Evolutionary conservation across 2,888 invertebrate species (phyloP).

Genomic region (Dicranocentrus wangi): DNA sequence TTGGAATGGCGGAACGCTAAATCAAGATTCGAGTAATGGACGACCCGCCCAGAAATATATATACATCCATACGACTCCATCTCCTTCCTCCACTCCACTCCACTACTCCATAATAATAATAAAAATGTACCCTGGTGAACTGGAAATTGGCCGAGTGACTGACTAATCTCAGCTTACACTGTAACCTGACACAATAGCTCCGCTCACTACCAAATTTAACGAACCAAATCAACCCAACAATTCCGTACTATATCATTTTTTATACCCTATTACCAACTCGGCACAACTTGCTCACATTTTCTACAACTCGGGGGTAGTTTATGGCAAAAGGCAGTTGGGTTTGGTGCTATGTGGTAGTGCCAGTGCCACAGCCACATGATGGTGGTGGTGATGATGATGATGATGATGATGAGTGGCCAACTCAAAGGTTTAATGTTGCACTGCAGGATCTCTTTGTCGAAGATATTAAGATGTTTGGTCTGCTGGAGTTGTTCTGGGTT

Average conservation of each 20-base stretch:
- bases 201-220: slow-evolving; percentile 49
- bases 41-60: slow-evolving; percentile 66
- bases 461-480: slow-evolving; percentile 33
- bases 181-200: not conserved
- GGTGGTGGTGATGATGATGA: too few species aligned
- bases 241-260: slow-evolving; percentile 37
- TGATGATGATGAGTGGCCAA: too few species aligned
- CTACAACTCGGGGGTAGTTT: not conserved
- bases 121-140: slow-evolving; percentile 52
- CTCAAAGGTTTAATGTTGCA: too few species aligned
- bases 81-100: slow-evolving; percentile 43
- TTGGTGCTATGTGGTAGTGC: too few species aligned
- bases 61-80: too few species aligned
- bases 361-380: too few species aligned
- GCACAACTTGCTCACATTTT: slow-evolving; percentile 38
- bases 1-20: slow-evolving; percentile 68
- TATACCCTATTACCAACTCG: slow-evolving; percentile 41
- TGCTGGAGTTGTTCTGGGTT: not conserved
- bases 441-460: slow-evolving; percentile 34
- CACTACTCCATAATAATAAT: too few species aligned
- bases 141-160: slow-evolving; percentile 59
- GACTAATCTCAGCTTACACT: slow-evolving; percentile 63
- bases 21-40: slow-evolving; percentile 64
- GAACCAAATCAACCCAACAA: slow-evolving; percentile 40
- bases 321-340: not conserved